Conservation (phyloP, 2,888 invertebrate genomes). For the Callyntrura sp. region DNA sequence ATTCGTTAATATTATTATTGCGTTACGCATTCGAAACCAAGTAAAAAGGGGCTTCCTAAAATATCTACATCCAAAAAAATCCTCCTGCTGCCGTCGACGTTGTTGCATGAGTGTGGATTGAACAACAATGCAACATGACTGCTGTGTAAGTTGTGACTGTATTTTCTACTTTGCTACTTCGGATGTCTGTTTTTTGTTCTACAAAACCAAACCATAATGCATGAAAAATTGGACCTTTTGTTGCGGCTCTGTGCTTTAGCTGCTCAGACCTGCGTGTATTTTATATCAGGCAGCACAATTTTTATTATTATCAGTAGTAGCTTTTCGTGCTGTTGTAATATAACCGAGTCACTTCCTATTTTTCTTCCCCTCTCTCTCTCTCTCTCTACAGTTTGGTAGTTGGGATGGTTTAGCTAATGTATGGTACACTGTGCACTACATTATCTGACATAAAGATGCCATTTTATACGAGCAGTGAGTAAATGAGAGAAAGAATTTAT, state of each 20-base stretch:
- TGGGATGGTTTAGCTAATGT: background rate
- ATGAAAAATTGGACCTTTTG: constrained; percentile 71
- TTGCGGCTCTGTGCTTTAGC: constrained; percentile 45
- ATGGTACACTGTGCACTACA: constrained; percentile 22
- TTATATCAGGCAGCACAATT: constrained; percentile 22
- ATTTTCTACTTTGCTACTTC: constrained; percentile 8
- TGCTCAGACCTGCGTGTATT: constrained; percentile 45
- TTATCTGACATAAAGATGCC: constrained; percentile 51
- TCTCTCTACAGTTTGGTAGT: background rate
- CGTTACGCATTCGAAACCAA: constrained; percentile 9
- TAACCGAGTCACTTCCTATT: constrained; percentile 10
- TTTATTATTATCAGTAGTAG: constrained; percentile 6
- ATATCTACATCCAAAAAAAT: background rate
- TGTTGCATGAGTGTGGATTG: background rate
- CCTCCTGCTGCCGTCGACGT: no score
- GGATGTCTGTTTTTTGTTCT: constrained; percentile 28
- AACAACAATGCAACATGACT: no score
- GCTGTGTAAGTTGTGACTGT: no score
- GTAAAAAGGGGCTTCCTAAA: constrained; percentile 40
- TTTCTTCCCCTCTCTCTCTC: background rate
- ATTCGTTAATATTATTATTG: constrained; percentile 26
- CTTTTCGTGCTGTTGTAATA: background rate
- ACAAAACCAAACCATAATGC: constrained; percentile 63
- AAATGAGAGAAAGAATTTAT: background rate
- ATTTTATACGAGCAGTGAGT: background rate